Base-by-base conservation (phyloP, 1,140 invertebrate genomes). In the Bacillus rossius region DNA sequence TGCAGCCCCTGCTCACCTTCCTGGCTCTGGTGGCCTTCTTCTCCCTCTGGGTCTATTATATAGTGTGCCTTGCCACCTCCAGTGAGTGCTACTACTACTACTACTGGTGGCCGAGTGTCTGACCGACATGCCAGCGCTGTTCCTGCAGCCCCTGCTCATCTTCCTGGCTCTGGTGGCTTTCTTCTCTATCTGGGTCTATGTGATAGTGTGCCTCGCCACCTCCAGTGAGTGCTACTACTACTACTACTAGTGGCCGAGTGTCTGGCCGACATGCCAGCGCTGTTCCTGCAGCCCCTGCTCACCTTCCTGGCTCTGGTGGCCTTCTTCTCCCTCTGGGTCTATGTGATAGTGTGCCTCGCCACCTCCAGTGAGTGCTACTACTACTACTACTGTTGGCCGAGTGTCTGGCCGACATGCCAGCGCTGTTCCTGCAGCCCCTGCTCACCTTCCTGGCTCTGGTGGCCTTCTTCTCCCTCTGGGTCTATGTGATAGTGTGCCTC, bases 1-100 rank as follows among this genome's bases (percentile, higher is more conserved):
- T 94, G 19, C 93, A 95, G 68, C 94, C 94, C 1, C 69, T 96
- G 1, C 75, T 93, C 57, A 96, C 94, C 0, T 94, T 94, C 69
- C 60, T 89, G 43, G 80, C 87, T 47, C 76, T 96, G 0, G 72
- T 88, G 23, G 59, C 84, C 40, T 96, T 96, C 71, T 88, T 94
- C 61, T 73, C 84, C 40, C 92, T 91, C 77, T 96, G 92, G 92
- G 77, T 93, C 1, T 78, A 81, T 26, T 84, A 96, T 37, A 82
- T 96, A 61, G 74, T 85, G 22, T 84, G 77, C 65, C 72, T 89
- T 4, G 81, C 82, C n/a, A 87, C 86, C 62, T 79, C 85, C 37
- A 79, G 87, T 89, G 77, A 82, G 83, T 78, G 41, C n/a, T n/a
- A n/a, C n/a, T n/a, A n/a, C n/a, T n/a, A n/a, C n/a, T n/a, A n/a